phyloP scores from a whole-genome alignment of 2,113 vertebrate genomes.

The Piprites chloris region DNA sequence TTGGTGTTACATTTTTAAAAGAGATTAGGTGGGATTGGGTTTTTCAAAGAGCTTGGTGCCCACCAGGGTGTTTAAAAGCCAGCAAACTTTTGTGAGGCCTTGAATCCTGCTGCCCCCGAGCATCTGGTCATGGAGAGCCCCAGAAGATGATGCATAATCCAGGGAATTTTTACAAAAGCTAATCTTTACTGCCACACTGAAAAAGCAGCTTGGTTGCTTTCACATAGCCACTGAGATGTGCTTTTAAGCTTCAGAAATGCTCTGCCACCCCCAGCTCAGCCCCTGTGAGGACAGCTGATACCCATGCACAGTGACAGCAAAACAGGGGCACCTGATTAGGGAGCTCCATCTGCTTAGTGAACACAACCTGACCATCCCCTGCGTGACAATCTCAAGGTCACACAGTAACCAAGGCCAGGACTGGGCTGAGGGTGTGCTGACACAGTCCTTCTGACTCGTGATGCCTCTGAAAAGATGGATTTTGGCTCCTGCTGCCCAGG shows the following conservation, averaged over 20 bases:
- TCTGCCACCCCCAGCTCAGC: background rate
- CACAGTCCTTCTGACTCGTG: rapidly evolving
- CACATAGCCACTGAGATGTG: background rate
- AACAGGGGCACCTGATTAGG: background rate
- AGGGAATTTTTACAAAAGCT: background rate
- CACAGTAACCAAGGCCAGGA: background rate
- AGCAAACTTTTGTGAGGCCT: background rate
- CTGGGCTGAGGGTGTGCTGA: background rate
- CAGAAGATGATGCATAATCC: background rate
- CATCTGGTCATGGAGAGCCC: background rate
- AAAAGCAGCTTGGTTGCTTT: background rate
- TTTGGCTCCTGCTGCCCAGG: background rate
- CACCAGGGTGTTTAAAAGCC: background rate
- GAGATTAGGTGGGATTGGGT: background rate
- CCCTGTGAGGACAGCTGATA: background rate
- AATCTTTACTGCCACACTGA: background rate
- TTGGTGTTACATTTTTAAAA: background rate
- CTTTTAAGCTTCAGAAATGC: background rate
- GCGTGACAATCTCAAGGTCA: background rate
- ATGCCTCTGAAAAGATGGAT: background rate
- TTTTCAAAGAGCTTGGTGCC: background rate
- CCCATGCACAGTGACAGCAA: rapidly evolving
- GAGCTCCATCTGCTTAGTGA: background rate
- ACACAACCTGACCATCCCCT: background rate
- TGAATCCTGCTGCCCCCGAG: background rate